Percentiles rank a stretch among this genome's conserved stretches.
Conservation (phyloP, 2,113 vertebrate genomes). For the Suncus etruscus region DNA sequence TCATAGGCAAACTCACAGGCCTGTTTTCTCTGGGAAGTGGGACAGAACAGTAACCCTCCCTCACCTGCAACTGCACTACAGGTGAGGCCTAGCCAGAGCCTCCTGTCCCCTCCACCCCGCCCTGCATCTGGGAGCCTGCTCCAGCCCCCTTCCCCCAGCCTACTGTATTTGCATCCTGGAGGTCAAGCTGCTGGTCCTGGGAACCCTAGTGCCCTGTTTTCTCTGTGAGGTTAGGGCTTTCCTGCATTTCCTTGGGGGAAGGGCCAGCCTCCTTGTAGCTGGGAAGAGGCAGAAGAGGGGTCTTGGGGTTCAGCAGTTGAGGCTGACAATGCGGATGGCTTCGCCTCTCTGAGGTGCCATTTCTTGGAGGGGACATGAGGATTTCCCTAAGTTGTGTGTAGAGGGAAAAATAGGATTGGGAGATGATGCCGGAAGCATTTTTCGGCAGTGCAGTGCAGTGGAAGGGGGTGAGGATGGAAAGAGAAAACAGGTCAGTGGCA, state of each 20-base stretch:
- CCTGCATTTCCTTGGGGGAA: conserved; percentile 79
- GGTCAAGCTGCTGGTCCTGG: conserved; percentile 54
- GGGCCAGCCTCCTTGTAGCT: conserved; percentile 75
- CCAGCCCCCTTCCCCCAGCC: conserved; percentile 37
- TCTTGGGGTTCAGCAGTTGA: conserved; percentile 55
- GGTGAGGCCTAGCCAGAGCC: neutral
- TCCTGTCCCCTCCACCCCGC: neutral
- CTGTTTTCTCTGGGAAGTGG: conserved; percentile 33
- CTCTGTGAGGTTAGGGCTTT: conserved; percentile 75
- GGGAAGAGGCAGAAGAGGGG: conserved; percentile 61
- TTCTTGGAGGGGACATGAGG: neutral
- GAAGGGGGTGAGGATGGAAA: neutral
- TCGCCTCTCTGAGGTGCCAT: conserved; percentile 14
- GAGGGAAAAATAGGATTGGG: too few species aligned
- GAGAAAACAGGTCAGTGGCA: too few species aligned
- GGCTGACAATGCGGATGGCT: conserved; percentile 49
- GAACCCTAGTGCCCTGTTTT: conserved; percentile 73
- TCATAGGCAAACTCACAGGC: too few species aligned
- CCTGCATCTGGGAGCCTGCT: neutral
- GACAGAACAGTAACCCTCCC: neutral
- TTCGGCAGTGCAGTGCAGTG: neutral
- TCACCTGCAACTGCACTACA: neutral
- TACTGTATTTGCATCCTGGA: neutral
- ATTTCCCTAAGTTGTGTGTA: too few species aligned
- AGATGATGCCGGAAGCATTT: too few species aligned